phyloP scores from a whole-genome alignment of 2,888 invertebrate species.

The Catotricha subobsoleta region DNA sequence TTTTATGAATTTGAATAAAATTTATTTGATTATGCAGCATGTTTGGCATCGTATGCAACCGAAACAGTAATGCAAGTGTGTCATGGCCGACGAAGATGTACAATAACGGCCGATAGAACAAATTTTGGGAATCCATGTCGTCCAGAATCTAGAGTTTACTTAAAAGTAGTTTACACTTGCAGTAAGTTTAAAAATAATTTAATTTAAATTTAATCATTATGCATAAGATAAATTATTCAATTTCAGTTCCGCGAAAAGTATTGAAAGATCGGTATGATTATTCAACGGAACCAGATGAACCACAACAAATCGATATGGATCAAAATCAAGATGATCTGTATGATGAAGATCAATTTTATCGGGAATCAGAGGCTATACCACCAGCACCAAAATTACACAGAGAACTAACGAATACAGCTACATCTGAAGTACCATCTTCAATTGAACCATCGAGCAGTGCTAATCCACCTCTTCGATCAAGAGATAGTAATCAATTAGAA shows the following conservation, averaged over 20 bases:
- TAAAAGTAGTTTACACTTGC: constrained; percentile 75
- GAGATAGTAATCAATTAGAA: constrained; percentile 23
- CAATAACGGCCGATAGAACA: constrained; percentile 58
- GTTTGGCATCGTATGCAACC: constrained; percentile 74
- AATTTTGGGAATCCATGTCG: constrained; percentile 73
- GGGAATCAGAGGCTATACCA: constrained; percentile 37
- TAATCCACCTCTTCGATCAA: constrained; percentile 22
- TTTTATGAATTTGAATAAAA: too few relatives aligned
- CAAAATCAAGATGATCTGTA: constrained; percentile 35
- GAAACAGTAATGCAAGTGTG: constrained; percentile 78
- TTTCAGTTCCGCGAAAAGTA: constrained; percentile 60
- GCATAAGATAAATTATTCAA: neutral
- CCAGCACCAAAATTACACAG: constrained; percentile 33
- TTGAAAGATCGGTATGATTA: constrained; percentile 68
- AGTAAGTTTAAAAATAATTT: constrained; percentile 38
- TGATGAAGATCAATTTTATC: constrained; percentile 36
- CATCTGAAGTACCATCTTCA: constrained; percentile 12
- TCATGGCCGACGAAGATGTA: constrained; percentile 65
- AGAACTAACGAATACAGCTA: constrained; percentile 17
- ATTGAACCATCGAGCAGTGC: constrained; percentile 19
- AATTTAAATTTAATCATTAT: neutral
- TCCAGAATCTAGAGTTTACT: constrained; percentile 59
- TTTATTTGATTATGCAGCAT: constrained; percentile 52
- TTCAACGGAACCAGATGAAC: constrained; percentile 59
- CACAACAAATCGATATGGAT: constrained; percentile 34